Base-by-base conservation (phyloP, 2,888 invertebrate species). In the Tipula vernalis region DNA sequence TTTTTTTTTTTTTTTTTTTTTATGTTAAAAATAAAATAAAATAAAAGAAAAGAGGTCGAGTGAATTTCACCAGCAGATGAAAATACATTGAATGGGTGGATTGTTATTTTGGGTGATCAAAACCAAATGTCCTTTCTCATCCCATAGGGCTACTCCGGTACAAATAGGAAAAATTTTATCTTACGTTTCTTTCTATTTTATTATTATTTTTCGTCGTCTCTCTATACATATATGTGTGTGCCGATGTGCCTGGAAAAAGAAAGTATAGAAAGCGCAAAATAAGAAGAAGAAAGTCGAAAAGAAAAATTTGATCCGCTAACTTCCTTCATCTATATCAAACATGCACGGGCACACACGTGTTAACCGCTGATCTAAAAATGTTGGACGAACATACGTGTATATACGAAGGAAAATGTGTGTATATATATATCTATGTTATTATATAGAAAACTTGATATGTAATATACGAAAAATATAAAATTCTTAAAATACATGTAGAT, bases 331-430 rank as follows among this genome's bases (percentile, higher is more conserved):
- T 86, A 41, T 57, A 86, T 86, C 86, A 86, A 51, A 51, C 57
- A 86, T 86, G 86, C 86, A 86, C 86, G 86, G 51, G 57, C 57
- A 86, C 86, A 86, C 86, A 86, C 86, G 86, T 86, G 86, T 86
- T 86, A 51, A 57, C 86, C 86, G 51, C 86, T 86, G 86, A 86
- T 86, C 86, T 47, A 86, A 86, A 86, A 86, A 51, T 86, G 18
- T 86, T 86, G 86, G 86, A 86, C 86, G 57, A 36, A 39, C 57
- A 42, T 15, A 84, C 39, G 42, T 42, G 85, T 42, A 42, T 42
- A 41, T 18, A 85, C 42, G 42, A 39, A 85, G 10, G 71, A 71
- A 71, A 39, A 15, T 39, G 36, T 36, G 13, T 84, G 15, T 84
- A 83, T 3, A 28, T 3, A 28, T 28, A 28, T 2, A 28, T 28